A percentile compares a stretch with the other conserved stretches of the same genome.
Conservation (phyloP, 2,888 invertebrate species). For the Hydriomena furcata region DNA sequence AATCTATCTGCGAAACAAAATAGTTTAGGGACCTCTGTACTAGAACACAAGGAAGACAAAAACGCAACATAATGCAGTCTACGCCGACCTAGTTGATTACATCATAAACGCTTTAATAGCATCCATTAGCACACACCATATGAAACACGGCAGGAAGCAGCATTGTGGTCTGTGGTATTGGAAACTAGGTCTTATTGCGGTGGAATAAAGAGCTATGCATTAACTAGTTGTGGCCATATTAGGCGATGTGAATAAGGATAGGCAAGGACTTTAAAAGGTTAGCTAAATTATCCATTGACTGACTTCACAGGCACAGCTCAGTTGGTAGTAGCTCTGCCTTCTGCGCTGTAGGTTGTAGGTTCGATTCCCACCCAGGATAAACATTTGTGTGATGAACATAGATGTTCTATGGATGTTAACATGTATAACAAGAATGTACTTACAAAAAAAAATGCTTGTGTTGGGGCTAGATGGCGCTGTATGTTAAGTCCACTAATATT, state of each 20-base stretch:
- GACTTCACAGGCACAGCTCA: no score
- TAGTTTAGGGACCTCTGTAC: no score
- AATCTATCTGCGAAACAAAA: no score
- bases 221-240: neutral
- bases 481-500: no score
- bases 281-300: neutral
- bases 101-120: conserved; percentile 29
- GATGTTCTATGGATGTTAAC: no score
- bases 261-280: conserved; percentile 20
- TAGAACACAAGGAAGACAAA: conserved; percentile 8
- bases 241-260: conserved; percentile 4
- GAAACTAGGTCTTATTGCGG: conserved; percentile 15
- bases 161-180: conserved; percentile 16
- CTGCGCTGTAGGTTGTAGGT: no score
- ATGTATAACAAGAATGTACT: no score
- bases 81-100: conserved; percentile 28
- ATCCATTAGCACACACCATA: conserved; percentile 32
- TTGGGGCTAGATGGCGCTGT: no score
- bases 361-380: no score
- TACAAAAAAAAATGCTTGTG: no score
- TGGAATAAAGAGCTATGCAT: conserved; percentile 4
- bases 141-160: conserved; percentile 30
- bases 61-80: conserved; percentile 5
- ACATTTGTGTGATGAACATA: no score
- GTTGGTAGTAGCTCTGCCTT: no score